Base-by-base conservation (phyloP, 2,113 vertebrate genomes). In the Prunella fulvescens region DNA sequence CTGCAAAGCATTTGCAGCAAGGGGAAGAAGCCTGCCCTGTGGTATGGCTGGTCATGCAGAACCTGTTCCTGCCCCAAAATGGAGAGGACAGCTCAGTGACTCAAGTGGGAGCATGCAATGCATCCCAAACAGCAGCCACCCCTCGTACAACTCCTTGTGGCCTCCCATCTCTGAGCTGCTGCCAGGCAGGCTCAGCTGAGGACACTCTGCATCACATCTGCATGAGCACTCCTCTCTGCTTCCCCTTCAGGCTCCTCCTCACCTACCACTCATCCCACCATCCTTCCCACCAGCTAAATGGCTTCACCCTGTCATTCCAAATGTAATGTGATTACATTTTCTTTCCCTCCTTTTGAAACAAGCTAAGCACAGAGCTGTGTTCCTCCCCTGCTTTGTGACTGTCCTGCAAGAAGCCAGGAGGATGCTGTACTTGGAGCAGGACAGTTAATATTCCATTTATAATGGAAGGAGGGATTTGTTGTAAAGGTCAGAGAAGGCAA, bases 401-500 rank as follows among this genome's bases (percentile, higher is more conserved):
- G 45, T 94, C 39, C 53, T 79, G 57, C 16, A 79, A 64, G 48
- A 90, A 93, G 35, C 24, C 11, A 7, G 29, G 26, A 79, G 42
- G 56, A 77, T 67, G 31, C 61, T 76, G 15, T 66, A 73, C 48
- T 66, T 70, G 58, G 45, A 83, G 39, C 28, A 92, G 19, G 60
- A 71, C 65, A 88, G 39, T 53, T 86, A 91, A 83, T 79, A 92
- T 70, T 86, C 79, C 61, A 88, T 77, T 95, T 72, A 39, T 47
- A 86, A 76, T 20, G 35, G 39, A 86, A 94, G 35, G 35, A 94
- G 58, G 65, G 66, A 92, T 64, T 81, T 86, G 54, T 54, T 80
- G 40, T 18, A 12, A 91, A 92, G 86, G 70, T 86, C 78, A 92
- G 53, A 94, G 77, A 91, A 86, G 77, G 42, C 58, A 89, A 66